Conservation (phyloP, 2,113 vertebrate species). For the Malurus cyaneus region DNA sequence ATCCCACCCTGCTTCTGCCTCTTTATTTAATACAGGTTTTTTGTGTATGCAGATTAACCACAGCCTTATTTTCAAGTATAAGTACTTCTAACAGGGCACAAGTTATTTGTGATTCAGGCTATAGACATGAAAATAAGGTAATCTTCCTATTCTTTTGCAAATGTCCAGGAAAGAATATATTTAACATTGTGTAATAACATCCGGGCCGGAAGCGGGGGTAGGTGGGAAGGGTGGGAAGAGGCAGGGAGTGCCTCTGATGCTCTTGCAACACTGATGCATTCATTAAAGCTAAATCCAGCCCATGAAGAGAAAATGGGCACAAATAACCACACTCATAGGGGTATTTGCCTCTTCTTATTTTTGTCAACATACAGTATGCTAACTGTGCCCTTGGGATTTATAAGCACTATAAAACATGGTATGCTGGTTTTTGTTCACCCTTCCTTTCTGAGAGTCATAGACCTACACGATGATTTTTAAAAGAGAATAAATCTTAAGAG, state of each 20-base stretch:
- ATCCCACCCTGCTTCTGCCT: background rate
- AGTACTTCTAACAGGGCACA: slow-evolving; percentile 8
- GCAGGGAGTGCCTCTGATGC: background rate
- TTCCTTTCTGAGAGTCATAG: background rate
- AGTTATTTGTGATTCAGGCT: slow-evolving; percentile 23
- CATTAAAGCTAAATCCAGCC: slow-evolving; percentile 1
- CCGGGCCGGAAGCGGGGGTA: background rate
- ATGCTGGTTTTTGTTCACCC: background rate
- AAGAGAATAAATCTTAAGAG: background rate
- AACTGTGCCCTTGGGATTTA: background rate
- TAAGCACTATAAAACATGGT: background rate
- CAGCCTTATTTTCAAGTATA: slow-evolving; percentile 13
- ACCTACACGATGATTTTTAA: background rate
- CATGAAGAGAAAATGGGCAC: background rate
- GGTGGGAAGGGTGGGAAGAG: background rate
- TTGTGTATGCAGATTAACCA: background rate
- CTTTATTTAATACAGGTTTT: slow-evolving; percentile 21
- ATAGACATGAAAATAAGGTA: slow-evolving; percentile 58
- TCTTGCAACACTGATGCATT: background rate
- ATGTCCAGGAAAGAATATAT: slow-evolving; percentile 23
- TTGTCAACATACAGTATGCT: background rate
- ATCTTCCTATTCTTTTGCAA: slow-evolving; percentile 63
- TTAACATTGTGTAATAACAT: slow-evolving; percentile 27
- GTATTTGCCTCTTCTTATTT: background rate
- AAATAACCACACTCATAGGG: background rate